These are phyloP conservation scores for Hypena proboscidalis DNA, from an alignment of 2,888 invertebrate species.

Conservation along the genomic window DNA sequence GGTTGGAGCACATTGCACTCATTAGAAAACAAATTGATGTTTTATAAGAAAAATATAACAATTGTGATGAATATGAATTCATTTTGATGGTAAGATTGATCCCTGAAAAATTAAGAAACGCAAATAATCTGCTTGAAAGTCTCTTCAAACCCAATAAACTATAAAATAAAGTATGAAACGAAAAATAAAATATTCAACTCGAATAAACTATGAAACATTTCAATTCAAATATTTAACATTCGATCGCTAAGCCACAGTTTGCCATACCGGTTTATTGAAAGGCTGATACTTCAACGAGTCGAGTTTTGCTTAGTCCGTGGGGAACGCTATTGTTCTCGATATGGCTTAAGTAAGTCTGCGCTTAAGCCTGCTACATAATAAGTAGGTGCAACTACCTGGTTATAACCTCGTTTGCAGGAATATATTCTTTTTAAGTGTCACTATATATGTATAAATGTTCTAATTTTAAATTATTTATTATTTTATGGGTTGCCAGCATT, in stretches of 20 bases:
- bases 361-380: conserved; percentile 50
- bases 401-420: conserved; percentile 17
- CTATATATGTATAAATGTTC: no score
- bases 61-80: no score
- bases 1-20: no score
- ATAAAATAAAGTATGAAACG: conserved; percentile 4
- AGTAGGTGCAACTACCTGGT: conserved; percentile 30
- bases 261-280: conserved; percentile 52
- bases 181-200: no score
- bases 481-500: no score
- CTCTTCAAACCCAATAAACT: no score
- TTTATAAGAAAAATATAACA: no score
- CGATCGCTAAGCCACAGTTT: conserved; percentile 24
- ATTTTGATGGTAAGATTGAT: no score
- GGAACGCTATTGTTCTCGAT: conserved; percentile 59
- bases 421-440: background rate
- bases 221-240: conserved; percentile 40
- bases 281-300: conserved; percentile 42
- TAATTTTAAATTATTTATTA: no score
- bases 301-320: conserved; percentile 49
- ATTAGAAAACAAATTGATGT: no score
- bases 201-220: conserved; percentile 18
- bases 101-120: no score
- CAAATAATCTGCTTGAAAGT: no score
- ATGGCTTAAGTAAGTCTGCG: conserved; percentile 46